phyloP scores from a whole-genome alignment of 2,888 invertebrate genomes.

The Cephus runcator region DNA sequence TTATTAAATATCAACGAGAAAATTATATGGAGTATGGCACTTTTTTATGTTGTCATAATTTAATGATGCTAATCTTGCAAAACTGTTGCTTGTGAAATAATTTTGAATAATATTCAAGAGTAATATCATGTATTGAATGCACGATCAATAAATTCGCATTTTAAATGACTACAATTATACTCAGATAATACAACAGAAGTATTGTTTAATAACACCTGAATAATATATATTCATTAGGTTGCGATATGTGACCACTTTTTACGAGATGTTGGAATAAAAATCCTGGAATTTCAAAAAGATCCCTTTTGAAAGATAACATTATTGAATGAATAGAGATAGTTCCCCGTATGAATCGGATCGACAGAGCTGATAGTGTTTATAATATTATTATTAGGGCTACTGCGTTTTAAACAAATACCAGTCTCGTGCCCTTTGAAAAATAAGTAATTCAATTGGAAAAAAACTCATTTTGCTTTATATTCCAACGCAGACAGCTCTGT shows the following conservation, averaged over 20 bases:
- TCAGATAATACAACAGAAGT: neutral
- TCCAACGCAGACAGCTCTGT: slow-evolving; percentile 57
- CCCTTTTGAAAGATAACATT: neutral
- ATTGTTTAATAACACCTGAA: too few species aligned
- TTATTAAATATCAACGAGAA: neutral
- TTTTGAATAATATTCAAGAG: neutral
- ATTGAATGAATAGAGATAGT: neutral
- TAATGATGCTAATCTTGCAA: neutral
- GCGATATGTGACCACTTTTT: neutral
- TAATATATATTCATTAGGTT: neutral
- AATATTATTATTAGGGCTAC: slow-evolving; percentile 18
- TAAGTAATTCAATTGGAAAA: slow-evolving; percentile 57
- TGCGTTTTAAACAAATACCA: slow-evolving; percentile 53
- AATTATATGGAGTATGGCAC: neutral
- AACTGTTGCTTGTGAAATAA: neutral
- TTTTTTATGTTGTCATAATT: too few species aligned
- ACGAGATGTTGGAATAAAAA: neutral
- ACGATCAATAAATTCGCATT: neutral
- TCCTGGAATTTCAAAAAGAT: neutral
- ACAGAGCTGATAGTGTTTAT: slow-evolving; percentile 5
- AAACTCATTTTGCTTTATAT: slow-evolving; percentile 56
- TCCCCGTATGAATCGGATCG: neutral
- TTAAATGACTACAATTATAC: neutral
- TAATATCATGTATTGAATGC: neutral
- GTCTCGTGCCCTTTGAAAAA: slow-evolving; percentile 65